Conservation (phyloP, 2,113 vertebrate genomes). For the human region DNA sequence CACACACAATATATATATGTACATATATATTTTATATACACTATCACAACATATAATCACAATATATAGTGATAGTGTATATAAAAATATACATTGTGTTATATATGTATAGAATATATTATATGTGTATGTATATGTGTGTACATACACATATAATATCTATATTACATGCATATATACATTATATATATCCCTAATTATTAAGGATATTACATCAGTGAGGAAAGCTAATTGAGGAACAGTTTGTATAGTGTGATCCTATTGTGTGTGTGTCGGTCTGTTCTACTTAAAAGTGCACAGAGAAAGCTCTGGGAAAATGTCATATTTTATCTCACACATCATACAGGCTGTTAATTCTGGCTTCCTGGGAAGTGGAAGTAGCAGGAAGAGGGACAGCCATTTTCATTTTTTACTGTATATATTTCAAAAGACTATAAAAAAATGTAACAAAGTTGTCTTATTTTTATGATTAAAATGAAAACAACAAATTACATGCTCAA, state of each 20-base stretch:
- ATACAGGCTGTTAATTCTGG: background rate
- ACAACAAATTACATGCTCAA: background rate
- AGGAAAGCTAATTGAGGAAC: background rate
- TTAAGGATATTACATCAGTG: background rate
- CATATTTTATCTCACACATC: background rate
- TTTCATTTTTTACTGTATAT: background rate
- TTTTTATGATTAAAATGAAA: constrained; percentile 9
- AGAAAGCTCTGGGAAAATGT: background rate
- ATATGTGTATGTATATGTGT: too few relatives aligned
- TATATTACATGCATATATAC: too few relatives aligned
- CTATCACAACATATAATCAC: too few relatives aligned
- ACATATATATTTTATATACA: too few relatives aligned
- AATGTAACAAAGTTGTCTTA: background rate
- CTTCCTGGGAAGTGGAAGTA: background rate
- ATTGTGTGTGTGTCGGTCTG: background rate
- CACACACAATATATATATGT: too few relatives aligned
- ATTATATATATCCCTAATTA: background rate
- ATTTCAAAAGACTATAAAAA: background rate
- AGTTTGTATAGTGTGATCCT: background rate
- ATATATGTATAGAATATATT: too few relatives aligned
- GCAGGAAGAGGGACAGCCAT: background rate
- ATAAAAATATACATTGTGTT: too few relatives aligned
- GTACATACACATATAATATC: too few relatives aligned
- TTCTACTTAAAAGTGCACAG: background rate
- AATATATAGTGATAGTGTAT: too few relatives aligned